Evolutionary conservation across 2,113 vertebrate species (phyloP).

Genomic region (Caranx melampygus): DNA sequence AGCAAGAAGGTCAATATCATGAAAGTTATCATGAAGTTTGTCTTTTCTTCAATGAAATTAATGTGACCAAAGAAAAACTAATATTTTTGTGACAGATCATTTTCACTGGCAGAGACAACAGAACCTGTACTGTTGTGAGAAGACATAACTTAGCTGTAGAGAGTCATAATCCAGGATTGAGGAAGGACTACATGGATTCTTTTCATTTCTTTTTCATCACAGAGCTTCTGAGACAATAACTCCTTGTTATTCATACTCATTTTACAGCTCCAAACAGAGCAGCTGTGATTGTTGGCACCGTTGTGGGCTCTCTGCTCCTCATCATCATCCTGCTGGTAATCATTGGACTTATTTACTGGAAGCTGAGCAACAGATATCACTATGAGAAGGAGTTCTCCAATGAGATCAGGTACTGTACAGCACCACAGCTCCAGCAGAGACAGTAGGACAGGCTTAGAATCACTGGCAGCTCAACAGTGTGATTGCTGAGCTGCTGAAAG

Average conservation of each 20-base stretch:
- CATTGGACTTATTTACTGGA: conserved; percentile 81
- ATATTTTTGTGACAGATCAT: background rate
- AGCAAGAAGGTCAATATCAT: too few relatives aligned
- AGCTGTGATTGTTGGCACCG: conserved; percentile 79
- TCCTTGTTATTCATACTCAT: background rate
- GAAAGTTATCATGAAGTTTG: too few relatives aligned
- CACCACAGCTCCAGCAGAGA: background rate
- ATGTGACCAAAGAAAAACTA: background rate
- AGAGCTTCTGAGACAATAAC: conserved; percentile 19
- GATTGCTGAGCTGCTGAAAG: background rate
- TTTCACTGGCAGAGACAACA: background rate
- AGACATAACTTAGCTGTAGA: background rate
- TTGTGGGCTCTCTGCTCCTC: conserved; percentile 82
- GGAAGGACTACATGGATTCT: background rate
- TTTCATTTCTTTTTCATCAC: background rate
- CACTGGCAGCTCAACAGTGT: conserved; percentile 5
- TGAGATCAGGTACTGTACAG: conserved; percentile 82
- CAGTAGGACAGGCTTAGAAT: background rate
- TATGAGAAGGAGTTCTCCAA: conserved; percentile 84
- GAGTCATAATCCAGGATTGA: background rate
- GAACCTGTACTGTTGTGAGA: background rate
- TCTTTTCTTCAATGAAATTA: too few relatives aligned
- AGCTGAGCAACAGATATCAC: conserved; percentile 64
- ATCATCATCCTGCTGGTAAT: conserved; percentile 80
- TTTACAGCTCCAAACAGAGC: conserved; percentile 73